These are phyloP conservation scores for Sialis fuliginosa DNA, from an alignment of 2,888 invertebrate genomes.

Conservation along the genomic window DNA sequence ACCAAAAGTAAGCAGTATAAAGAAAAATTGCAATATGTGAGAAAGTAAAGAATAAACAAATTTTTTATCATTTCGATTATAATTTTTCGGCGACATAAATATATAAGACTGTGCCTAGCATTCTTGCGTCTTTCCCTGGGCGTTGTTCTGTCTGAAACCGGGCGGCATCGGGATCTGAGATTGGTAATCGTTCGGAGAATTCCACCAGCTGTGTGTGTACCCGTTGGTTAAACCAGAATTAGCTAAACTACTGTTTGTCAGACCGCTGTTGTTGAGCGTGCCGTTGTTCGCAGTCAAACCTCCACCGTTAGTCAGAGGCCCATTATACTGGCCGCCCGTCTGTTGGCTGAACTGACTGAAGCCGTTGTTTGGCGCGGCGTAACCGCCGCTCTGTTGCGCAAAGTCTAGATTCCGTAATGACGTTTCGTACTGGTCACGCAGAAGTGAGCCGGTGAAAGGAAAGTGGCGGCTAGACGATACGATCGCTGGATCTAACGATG, in stretches of 20 bases:
- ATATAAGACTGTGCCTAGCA: conserved; percentile 14
- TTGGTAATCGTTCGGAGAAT: conserved; percentile 16
- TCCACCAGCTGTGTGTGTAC: conserved; percentile 2
- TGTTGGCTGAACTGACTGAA: background rate
- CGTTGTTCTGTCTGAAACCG: conserved; percentile 21
- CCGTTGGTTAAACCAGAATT: background rate
- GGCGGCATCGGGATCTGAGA: conserved; percentile 25
- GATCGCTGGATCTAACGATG: conserved; percentile 85
- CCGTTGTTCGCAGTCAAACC: background rate
- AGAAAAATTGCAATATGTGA: no score
- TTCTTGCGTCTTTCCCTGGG: conserved; percentile 23
- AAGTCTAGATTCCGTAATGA: conserved; percentile 3
- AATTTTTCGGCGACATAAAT: no score
- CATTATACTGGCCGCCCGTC: background rate
- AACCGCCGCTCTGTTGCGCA: conserved; percentile 10
- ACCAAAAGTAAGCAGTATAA: no score
- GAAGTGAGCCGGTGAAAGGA: conserved; percentile 19
- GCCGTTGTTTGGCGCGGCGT: conserved; percentile 7
- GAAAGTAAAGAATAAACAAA: no score
- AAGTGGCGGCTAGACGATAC: conserved; percentile 51
- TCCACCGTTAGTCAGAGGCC: background rate
- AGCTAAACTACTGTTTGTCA: background rate
- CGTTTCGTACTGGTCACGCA: conserved; percentile 10
- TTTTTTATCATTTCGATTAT: no score
- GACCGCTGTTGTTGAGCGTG: no score